Evolutionary conservation across 2,888 invertebrate species (phyloP), one percentile per base, ranked within the genome.

Genomic region (Bimastos eiseni): DNA sequence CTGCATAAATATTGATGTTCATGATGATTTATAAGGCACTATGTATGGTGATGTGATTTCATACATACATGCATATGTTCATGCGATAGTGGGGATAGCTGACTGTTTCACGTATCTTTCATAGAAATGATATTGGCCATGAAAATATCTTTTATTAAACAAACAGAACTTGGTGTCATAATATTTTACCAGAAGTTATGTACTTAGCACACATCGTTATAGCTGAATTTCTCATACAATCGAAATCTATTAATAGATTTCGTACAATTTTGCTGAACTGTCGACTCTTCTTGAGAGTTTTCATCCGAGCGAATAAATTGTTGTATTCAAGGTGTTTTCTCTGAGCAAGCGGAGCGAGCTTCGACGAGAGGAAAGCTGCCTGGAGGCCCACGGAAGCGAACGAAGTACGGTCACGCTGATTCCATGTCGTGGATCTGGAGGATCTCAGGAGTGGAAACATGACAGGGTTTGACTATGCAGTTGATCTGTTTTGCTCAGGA

Each of bases 381-480:
- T 94, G 90, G 92, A 93, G n/a, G 37, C 90, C 83, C 13, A n/a
- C 2, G 93, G 94, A 13, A 91, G 92, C 91, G 91, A 88, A 92
- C 93, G 41, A 89, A 91, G 91, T 49, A 92, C 90, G 34, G 93
- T 94, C 13, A 91, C 90, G 15, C 92, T 95, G 90, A 92, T 92
- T 44, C 93, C 92, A 11, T 95, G 95, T 92, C 92, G 93, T 89
- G 93, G 93, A 13, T 83, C 92, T n/a, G 92, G 92, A 19, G 92
- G 93, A 17, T 93, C 92, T 92, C 95, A 95, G 93, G 93, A 93
- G 88, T 95, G 95, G 94, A 93, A 93, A 90, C 94, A 95, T 92
- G 93, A 94, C 91, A 94, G 93, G 93, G 94, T 94, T 90, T 91
- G 30, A 89, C 89, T n/a, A 24, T 41, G 21, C 86, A 86, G 21